phyloP scores from a whole-genome alignment of 2,113 vertebrate species.

The Syrrhaptes paradoxus region DNA sequence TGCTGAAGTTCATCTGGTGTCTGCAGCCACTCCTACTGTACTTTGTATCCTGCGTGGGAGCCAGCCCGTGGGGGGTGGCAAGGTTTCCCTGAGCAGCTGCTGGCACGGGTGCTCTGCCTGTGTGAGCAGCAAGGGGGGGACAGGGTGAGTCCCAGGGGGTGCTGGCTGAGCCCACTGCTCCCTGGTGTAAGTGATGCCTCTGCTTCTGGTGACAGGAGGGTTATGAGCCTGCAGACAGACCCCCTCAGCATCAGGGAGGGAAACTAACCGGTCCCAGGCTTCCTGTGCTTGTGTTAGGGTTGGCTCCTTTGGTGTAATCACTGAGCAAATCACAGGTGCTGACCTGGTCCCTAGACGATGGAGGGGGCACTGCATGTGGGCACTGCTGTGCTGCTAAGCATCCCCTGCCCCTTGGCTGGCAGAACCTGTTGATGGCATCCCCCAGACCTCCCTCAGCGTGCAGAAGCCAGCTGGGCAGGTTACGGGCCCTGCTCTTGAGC shows the following conservation, averaged over 20 bases:
- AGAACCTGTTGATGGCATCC: not conserved
- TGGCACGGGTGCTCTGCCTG: not conserved
- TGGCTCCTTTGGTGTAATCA: not conserved
- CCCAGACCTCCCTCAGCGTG: not conserved
- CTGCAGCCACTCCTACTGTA: not conserved
- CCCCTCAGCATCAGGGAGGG: not conserved
- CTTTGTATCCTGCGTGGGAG: not conserved
- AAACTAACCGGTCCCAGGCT: not conserved
- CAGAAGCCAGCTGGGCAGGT: not conserved
- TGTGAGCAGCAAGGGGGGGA: not conserved
- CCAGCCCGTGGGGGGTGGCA: not conserved
- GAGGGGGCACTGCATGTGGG: not conserved
- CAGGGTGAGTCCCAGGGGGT: not conserved
- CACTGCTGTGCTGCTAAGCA: not conserved
- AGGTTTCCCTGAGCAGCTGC: not conserved
- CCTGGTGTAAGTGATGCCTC: not conserved
- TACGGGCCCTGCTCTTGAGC: rapidly evolving
- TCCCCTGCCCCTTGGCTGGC: not conserved
- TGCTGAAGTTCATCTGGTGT: not conserved
- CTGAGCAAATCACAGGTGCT: not conserved
- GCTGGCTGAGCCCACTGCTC: not conserved
- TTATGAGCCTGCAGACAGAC: not conserved
- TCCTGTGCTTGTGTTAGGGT: not conserved
- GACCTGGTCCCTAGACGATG: not conserved
- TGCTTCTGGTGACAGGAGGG: not conserved